Evolutionary conservation across 2,888 invertebrate species (phyloP).

Genomic region (Hesperia comma): DNA sequence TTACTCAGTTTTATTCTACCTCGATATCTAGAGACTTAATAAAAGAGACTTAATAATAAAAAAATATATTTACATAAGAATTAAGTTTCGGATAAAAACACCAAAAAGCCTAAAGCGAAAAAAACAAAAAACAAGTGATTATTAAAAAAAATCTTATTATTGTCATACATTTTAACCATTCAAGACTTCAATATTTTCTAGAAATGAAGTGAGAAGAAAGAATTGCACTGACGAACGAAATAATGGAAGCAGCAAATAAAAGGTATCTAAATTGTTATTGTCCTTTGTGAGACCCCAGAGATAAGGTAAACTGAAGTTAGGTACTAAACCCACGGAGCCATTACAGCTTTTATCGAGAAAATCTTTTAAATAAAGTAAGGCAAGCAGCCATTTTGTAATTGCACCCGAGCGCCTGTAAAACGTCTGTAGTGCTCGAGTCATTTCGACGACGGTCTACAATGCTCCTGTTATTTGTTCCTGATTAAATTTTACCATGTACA

Average conservation of each 20-base stretch:
- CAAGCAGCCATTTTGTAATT: conserved; percentile 46
- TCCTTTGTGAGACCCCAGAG: background rate
- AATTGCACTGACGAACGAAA: background rate
- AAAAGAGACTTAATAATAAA: too few relatives aligned
- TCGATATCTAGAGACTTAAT: background rate
- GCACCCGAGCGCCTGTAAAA: conserved; percentile 43
- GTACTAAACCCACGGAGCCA: conserved; percentile 11
- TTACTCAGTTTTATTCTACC: too few relatives aligned
- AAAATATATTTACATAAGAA: too few relatives aligned
- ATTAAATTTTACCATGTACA: background rate
- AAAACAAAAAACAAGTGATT: too few relatives aligned
- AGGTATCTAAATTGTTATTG: conserved; percentile 15
- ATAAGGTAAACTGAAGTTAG: conserved; percentile 14
- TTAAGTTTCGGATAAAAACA: too few relatives aligned
- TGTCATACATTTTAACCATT: too few relatives aligned
- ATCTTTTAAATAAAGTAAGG: conserved; percentile 43
- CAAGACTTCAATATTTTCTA: too few relatives aligned
- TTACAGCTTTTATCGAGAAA: conserved; percentile 26
- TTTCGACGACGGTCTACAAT: conserved; percentile 6
- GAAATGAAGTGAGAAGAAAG: too few relatives aligned
- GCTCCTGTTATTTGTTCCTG: conserved; percentile 5
- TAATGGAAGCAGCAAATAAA: conserved; percentile 6
- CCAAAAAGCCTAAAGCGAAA: too few relatives aligned
- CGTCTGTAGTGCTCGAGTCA: conserved; percentile 39
- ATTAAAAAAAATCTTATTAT: too few relatives aligned